Conservation (phyloP, 2,797 vertebrate species). For the Mormyrus proboscirostris region DNA sequence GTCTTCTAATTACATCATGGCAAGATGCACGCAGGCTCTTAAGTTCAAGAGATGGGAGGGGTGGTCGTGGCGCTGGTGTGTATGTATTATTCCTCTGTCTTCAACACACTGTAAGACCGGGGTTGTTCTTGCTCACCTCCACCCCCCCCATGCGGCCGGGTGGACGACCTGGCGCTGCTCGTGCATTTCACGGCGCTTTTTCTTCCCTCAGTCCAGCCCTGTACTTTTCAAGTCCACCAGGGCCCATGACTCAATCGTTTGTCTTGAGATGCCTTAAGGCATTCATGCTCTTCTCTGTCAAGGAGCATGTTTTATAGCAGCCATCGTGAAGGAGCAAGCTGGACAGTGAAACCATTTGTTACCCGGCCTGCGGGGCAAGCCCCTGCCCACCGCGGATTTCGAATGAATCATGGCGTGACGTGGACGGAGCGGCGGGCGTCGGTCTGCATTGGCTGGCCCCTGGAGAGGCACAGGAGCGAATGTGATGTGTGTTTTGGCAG, state of each 20-base stretch:
- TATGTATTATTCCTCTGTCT: neutral
- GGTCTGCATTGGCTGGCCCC: neutral
- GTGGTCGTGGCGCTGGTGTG: neutral
- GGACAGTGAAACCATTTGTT: neutral
- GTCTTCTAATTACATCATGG: neutral
- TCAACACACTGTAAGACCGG: neutral
- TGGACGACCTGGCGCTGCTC: neutral
- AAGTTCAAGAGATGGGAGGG: neutral
- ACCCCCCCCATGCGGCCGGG: neutral
- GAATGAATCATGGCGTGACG: neutral
- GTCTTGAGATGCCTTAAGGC: neutral
- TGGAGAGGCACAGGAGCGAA: neutral
- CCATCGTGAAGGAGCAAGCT: neutral
- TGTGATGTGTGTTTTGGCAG: neutral
- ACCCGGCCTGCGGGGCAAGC: neutral
- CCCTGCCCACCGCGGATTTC: neutral
- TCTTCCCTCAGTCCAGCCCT: neutral
- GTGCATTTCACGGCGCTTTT: neutral
- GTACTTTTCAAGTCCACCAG: neutral
- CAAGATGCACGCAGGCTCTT: neutral
- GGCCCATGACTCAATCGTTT: neutral
- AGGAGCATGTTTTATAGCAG: neutral
- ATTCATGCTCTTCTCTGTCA: neutral
- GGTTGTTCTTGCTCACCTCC: neutral
- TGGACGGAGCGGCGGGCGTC: neutral